A percentile compares a stretch with the other conserved stretches of the same genome.
phyloP scores from a whole-genome alignment of 2,113 vertebrate genomes.

The Dendropsophus ebraccatus region DNA sequence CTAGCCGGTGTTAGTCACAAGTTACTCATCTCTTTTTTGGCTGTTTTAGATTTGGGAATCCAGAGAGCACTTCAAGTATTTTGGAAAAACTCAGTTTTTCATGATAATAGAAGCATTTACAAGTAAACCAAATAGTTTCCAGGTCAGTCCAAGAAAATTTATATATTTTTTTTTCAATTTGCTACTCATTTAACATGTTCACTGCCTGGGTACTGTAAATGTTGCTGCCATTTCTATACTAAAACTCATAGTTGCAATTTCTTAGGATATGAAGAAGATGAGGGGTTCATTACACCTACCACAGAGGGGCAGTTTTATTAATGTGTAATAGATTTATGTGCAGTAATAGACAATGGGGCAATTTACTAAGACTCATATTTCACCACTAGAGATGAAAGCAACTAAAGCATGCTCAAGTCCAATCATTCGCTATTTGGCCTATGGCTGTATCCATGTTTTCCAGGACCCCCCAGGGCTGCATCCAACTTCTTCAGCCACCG shows the following conservation, averaged over 20 bases:
- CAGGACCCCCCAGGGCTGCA: no score
- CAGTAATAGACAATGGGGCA: no score
- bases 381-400: no score
- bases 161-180: neutral
- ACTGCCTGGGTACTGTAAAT: neutral
- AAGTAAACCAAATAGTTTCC: conserved; percentile 30
- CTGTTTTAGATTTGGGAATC: neutral
- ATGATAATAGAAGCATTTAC: neutral
- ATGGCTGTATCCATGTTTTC: no score
- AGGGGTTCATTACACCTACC: no score
- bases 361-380: no score
- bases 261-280: neutral
- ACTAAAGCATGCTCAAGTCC: no score
- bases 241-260: neutral
- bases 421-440: no score
- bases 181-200: neutral
- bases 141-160: neutral
- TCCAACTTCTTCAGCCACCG: no score
- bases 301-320: no score
- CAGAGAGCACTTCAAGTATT: neutral
- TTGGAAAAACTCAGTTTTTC: neutral
- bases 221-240: neutral
- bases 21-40: conserved; percentile 24
- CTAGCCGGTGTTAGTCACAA: conserved; percentile 16
- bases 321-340: no score